These are phyloP conservation scores for Drosophila putrida DNA, from an alignment of 2,888 invertebrate genomes.

Conservation along the genomic window DNA sequence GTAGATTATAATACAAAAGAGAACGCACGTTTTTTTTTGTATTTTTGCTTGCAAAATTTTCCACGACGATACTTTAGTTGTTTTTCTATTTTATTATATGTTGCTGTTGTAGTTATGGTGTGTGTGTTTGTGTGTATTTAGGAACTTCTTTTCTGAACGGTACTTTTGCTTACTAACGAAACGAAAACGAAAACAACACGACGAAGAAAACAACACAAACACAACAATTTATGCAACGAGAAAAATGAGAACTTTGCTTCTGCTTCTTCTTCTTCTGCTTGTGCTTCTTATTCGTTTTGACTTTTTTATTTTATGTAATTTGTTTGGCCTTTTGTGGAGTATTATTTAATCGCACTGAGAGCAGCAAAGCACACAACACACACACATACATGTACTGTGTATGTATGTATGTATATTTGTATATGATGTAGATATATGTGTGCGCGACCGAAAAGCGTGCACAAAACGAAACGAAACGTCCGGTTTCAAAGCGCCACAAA, in stretches of 20 bases:
- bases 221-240: conserved; percentile 58
- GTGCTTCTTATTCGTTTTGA: conserved; percentile 18
- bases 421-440: conserved; percentile 31
- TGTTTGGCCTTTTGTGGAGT: conserved; percentile 78
- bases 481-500: conserved; percentile 81
- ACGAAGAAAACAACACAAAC: conserved; percentile 43
- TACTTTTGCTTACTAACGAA: conserved; percentile 45
- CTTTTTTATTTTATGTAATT: conserved; percentile 67
- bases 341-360: conserved; percentile 75
- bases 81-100: conserved; percentile 11
- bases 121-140: conserved; percentile 46
- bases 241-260: conserved; percentile 39
- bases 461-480: conserved; percentile 68
- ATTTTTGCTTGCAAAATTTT: conserved; percentile 50
- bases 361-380: conserved; percentile 47
- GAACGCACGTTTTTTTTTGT: conserved; percentile 34
- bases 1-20: conserved; percentile 5
- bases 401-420: conserved; percentile 16
- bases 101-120: conserved; percentile 23
- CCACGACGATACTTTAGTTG: conserved; percentile 46
- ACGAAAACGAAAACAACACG: conserved; percentile 48
- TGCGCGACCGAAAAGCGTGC: conserved; percentile 52
- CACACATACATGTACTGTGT: conserved; percentile 34
- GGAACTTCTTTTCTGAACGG: conserved; percentile 53
- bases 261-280: conserved; percentile 31